Percentiles rank a stretch among this genome's conserved stretches.
Evolutionary conservation across 2,797 vertebrate genomes (phyloP).

Genomic region (Hoplostethus atlanticus): DNA sequence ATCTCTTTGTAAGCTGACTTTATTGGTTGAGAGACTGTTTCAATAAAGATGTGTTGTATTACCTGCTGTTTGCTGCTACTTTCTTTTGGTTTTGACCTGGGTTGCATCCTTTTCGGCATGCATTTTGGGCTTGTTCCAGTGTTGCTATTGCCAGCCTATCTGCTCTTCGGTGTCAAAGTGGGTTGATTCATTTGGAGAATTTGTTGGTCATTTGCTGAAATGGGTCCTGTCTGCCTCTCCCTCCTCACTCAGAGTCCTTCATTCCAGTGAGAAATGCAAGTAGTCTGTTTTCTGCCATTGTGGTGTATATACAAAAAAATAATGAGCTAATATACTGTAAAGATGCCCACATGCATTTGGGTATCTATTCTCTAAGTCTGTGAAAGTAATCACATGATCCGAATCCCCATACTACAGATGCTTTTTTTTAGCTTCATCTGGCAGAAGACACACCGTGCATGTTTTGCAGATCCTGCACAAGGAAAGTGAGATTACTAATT

Average conservation of each 20-base stretch:
- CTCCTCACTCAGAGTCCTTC: constrained; percentile 6
- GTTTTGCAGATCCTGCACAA: background rate
- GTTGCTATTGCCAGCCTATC: background rate
- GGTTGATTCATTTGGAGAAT: background rate
- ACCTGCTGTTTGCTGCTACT: constrained; percentile 68
- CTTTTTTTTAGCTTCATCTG: constrained; percentile 11
- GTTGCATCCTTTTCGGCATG: constrained; percentile 21
- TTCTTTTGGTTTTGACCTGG: constrained; percentile 30
- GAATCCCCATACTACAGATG: constrained; percentile 11
- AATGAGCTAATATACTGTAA: background rate
- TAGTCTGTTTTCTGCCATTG: background rate
- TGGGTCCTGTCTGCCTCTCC: background rate
- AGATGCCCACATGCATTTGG: background rate
- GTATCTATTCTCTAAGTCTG: background rate
- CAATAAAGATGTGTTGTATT: constrained; percentile 90
- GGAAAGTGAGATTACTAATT: background rate
- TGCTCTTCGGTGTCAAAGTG: background rate
- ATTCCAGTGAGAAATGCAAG: background rate
- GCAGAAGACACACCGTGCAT: background rate
- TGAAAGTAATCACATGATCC: background rate
- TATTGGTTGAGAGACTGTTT: constrained; percentile 88
- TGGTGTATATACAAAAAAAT: background rate
- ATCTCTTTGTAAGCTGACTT: constrained; percentile 86
- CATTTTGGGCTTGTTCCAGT: constrained; percentile 25
- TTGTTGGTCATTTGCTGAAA: constrained; percentile 9